Evolutionary conservation across 2,113 vertebrate genomes (phyloP).

Genomic region (Globicephala melas): DNA sequence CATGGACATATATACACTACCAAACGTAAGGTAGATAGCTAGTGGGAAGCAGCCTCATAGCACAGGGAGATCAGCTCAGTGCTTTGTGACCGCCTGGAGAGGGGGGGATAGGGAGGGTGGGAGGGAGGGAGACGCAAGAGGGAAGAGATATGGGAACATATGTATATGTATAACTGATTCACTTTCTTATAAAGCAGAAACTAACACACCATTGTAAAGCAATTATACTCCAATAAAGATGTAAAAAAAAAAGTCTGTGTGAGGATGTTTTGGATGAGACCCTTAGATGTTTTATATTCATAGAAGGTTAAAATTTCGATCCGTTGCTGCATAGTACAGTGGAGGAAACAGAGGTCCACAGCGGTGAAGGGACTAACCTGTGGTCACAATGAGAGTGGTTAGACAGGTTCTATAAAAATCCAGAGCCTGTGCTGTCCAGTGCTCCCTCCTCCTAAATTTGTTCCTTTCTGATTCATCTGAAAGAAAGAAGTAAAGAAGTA

Average conservation of each 20-base stretch:
- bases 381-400: neutral
- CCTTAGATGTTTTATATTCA: slow-evolving; percentile 13
- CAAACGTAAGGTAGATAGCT: too few species aligned
- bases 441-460: neutral
- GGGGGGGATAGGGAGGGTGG: too few species aligned
- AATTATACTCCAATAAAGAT: too few species aligned
- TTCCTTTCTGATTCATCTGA: neutral
- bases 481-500: neutral
- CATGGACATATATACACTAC: too few species aligned
- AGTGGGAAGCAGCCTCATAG: too few species aligned
- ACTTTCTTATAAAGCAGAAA: too few species aligned
- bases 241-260: neutral
- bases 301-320: slow-evolving; percentile 34
- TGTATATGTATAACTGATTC: too few species aligned
- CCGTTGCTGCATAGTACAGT: neutral
- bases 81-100: too few species aligned
- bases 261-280: neutral
- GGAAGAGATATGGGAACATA: too few species aligned
- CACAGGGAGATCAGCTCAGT: too few species aligned
- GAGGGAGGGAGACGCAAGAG: too few species aligned
- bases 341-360: neutral
- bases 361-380: neutral
- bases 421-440: neutral
- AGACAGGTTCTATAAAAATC: neutral
- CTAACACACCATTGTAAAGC: too few species aligned